A percentile compares a stretch with the other conserved stretches of the same genome.
These are phyloP conservation scores for Turritopsis dohrnii DNA, from an alignment of 30 jellyfish, hydroid and myxozoan species.

Conservation along the genomic window DNA sequence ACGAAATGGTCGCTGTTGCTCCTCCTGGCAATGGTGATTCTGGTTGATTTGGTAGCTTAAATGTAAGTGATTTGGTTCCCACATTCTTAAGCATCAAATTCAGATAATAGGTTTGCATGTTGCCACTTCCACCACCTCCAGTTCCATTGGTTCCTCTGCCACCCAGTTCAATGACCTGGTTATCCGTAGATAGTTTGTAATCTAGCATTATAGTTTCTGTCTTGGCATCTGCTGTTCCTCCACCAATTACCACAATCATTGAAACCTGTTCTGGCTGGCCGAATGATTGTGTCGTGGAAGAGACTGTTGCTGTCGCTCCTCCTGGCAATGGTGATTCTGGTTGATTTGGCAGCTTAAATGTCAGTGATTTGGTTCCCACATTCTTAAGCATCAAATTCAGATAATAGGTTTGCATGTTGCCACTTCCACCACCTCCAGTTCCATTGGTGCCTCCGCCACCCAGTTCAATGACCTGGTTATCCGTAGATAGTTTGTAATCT, in stretches of 20 bases:
- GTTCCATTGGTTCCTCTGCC: not conserved
- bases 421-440: not conserved
- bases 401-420: slow-evolving; percentile 5
- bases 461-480: not conserved
- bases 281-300: not conserved
- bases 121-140: not conserved
- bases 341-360: slow-evolving; percentile 6
- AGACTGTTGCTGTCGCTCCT: not conserved
- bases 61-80: not conserved
- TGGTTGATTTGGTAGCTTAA: not conserved
- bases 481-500: not conserved
- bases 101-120: not conserved
- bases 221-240: not conserved
- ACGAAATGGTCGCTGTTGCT: not conserved
- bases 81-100: not conserved
- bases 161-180: not conserved
- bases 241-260: not conserved
- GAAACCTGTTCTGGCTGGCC: not conserved
- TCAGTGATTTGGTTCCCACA: slow-evolving; percentile 16
- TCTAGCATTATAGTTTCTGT: not conserved
- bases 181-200: not conserved
- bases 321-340: not conserved
- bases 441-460: slow-evolving; percentile 9
- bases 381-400: not conserved
- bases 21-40: not conserved